Evolutionary conservation across 2,888 invertebrate genomes (phyloP), one percentile per base, ranked within the genome.

Genomic region (Luperina testacea): DNA sequence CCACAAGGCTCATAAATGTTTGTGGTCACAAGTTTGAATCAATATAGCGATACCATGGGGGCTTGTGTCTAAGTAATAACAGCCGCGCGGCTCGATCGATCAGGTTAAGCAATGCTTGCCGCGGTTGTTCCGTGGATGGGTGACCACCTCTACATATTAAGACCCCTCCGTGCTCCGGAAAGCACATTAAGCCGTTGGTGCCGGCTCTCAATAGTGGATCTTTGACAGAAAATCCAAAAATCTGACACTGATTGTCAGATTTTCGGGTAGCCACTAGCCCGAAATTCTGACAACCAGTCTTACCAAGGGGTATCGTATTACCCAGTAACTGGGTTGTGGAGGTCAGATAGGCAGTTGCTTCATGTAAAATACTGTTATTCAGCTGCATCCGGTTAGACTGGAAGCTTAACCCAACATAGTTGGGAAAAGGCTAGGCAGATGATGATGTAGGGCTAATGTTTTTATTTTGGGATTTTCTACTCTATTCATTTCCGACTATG

Each of bases 11-110:
- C 51, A 32, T 32, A 24, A 57, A 45, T 42, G 32, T 81, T 59
- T 48, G 57, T 81, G 59, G 73, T 69, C 20, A 72, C 42, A 53
- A 59, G n/a, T 63, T 74, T 75, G 15, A 57, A 64, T 82, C 24
- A 68, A 17, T 32, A 64, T 61, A 24, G 15, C 2, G 11, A 48
- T 69, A 48, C 3, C 1, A 3, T 57, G 24, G 24, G 57, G 24
- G 9, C 24, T 57, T 24, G 9, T 24, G 57, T 24, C 24, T 57
- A 57, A 24, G 24, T 57, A 57, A 57, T 57, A 57, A 24, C 9
- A 24, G 57, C 24, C 24, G 9, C 24, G 57, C 24, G 57, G 57
- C 24, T 57, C 24, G 9, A 53, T 53, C 24, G 24, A 24, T 24
- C 24, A 57, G 57, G 53, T 53, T 53, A 57, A 57, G 24, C 9